Base-by-base conservation (phyloP, 2,888 invertebrate species). In the Zygogramma bicolorata region DNA sequence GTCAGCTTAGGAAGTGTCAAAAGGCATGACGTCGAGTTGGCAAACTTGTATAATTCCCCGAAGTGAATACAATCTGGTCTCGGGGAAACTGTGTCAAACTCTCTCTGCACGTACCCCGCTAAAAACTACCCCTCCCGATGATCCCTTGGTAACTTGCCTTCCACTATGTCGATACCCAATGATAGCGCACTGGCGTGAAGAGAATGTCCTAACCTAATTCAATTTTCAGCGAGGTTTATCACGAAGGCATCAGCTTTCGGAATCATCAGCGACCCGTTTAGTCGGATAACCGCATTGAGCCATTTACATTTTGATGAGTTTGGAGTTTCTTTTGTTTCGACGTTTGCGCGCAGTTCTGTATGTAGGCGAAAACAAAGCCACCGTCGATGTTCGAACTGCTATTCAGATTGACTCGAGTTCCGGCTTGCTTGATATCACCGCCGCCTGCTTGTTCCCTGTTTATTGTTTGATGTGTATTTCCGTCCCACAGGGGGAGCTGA, bases 261-360 rank as follows among this genome's bases (percentile, higher is more conserved):
- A 80, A 81, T 81, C 80, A 79, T 79, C 75, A 76, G 78, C 81
- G 78, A 79, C 79, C 78, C 80, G 81, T 82, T 82, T 80, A 81
- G 77, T 63, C 38, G 53, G 75, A 75, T 70, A 83, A 82, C 83
- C 81, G 77, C 82, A 83, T 83, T 80, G 81, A 81, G 80, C 81
- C 82, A 83, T 84, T 84, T 84, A 83, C 84, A 84, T 84, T 83
- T 84, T 84, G 84, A 84, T 84, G 83, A 82, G 84, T 80, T 81
- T 73, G 79, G 80, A 83, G 81, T 83, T 83, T 83, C 83, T 84
- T 84, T 83, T 84, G 82, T 83, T 78, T 81, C 77, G 66, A 57
- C 70, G 79, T 78, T 75, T 79, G 77, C 76, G 70, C 70, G 77
- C 76, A 79, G 77, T 81, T 81, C 73, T 75, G 74, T 80, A 74